These are phyloP conservation scores for Pseudorhiza aurosa DNA, from an alignment of 30 jellyfish, hydroid and myxozoan species.

Conservation along the genomic window DNA sequence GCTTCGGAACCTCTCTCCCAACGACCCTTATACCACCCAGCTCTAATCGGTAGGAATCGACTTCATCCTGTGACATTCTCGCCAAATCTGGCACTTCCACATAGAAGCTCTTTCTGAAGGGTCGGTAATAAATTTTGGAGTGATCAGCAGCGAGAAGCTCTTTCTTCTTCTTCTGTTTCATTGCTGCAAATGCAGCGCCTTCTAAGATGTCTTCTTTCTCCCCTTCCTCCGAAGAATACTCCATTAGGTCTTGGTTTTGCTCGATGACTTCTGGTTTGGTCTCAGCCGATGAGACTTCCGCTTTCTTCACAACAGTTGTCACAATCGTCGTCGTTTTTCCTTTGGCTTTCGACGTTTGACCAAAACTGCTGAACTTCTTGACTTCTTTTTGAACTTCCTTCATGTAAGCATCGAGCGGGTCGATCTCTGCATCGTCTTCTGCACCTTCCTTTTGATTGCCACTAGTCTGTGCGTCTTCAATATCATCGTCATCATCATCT, in stretches of 20 bases:
- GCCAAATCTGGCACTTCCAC: constrained; percentile 99
- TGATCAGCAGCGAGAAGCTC: constrained; percentile 95
- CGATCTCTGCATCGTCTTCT: constrained; percentile 81
- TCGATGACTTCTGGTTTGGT: constrained; percentile 95
- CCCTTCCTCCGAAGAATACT: constrained; percentile 96
- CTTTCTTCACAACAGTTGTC: constrained; percentile 89
- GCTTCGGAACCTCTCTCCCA: constrained; percentile 96
- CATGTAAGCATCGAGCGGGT: constrained; percentile 98
- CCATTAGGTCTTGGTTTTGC: constrained; percentile 97
- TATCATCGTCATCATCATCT: constrained; percentile 97
- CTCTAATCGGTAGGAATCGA: constrained; percentile 78
- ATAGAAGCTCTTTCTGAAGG: constrained; percentile 88
- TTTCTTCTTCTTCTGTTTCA: constrained; percentile 81
- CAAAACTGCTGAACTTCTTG: constrained; percentile 63
- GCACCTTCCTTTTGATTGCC: constrained; percentile 33
- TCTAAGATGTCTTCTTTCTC: constrained; percentile 68
- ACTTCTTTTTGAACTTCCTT: constrained; percentile 87
- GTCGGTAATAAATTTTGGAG: constrained; percentile 81
- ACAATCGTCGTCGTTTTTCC: constrained; percentile 88
- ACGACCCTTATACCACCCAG: constrained; percentile 88
- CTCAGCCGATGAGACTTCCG: constrained; percentile 12
- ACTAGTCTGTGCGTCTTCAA: constrained; percentile 35
- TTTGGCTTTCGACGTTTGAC: constrained; percentile 38
- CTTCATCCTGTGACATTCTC: constrained; percentile 89
- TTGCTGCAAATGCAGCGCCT: constrained; percentile 78